These are phyloP conservation scores for Sylvilagus floridanus DNA, from an alignment of 2,797 vertebrate genomes.

Conservation along the genomic window DNA sequence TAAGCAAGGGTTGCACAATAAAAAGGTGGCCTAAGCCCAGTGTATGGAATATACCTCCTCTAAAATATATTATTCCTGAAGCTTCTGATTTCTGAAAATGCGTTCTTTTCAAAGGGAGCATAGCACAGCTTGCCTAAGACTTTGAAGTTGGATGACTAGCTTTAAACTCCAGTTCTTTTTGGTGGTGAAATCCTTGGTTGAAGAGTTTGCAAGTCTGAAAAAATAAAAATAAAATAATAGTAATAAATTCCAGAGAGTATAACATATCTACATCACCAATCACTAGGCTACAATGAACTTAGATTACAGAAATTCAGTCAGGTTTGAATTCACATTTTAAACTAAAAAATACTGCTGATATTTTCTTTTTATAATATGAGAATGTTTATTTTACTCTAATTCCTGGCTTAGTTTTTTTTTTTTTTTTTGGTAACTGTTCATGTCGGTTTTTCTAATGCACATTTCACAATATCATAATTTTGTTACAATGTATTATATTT, in stretches of 20 bases:
- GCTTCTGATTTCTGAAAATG: constrained; percentile 3
- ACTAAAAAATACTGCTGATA: not conserved
- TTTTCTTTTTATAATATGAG: not conserved
- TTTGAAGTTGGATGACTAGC: not conserved
- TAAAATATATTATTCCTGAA: constrained; percentile 23
- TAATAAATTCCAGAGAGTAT: not conserved
- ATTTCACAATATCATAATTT: not conserved
- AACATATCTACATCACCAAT: not conserved
- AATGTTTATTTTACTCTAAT: not conserved
- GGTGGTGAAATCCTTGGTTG: constrained; percentile 14
- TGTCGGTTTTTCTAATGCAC: not conserved
- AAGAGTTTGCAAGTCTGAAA: not conserved
- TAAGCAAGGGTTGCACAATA: not conserved
- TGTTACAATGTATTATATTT: not conserved
- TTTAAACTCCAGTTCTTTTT: constrained; percentile 21
- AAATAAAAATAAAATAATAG: constrained; percentile 2
- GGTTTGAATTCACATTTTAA: not conserved
- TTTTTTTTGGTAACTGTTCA: not conserved
- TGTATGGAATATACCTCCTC: not conserved
- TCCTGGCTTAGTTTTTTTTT: not conserved
- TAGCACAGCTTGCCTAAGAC: not conserved
- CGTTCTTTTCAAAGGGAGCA: constrained; percentile 30
- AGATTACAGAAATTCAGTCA: not conserved
- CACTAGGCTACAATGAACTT: not conserved
- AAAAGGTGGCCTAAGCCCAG: not conserved